Conservation (phyloP, 1,140 invertebrate genomes). For the Eriocheir sinensis region DNA sequence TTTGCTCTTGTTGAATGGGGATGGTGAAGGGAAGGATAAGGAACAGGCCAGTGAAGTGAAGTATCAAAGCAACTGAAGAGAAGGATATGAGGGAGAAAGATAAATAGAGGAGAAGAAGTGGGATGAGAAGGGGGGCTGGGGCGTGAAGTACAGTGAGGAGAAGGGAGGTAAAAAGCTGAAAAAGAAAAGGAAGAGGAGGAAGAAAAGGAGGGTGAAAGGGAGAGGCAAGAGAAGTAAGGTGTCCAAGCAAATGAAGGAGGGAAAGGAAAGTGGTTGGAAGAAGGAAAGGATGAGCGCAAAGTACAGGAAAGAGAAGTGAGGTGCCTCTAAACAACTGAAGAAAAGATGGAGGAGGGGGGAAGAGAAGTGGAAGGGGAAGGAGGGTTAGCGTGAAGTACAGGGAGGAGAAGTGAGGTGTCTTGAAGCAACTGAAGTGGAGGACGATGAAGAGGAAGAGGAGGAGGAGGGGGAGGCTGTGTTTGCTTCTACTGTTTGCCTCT, state of each 20-base stretch:
- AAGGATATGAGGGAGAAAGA: too few relatives aligned
- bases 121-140: background rate
- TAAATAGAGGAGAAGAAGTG: background rate
- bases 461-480: background rate
- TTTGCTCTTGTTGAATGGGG: too few relatives aligned
- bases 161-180: too few relatives aligned
- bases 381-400: too few relatives aligned
- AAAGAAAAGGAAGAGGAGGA: background rate
- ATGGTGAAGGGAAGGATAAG: too few relatives aligned
- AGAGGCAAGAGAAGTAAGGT: background rate
- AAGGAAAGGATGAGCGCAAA: background rate
- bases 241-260: too few relatives aligned
- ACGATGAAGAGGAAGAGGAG: background rate
- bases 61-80: too few relatives aligned
- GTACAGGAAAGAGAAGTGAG: background rate
- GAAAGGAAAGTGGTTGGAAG: background rate
- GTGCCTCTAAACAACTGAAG: background rate
- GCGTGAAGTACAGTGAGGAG: too few relatives aligned
- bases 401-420: background rate
- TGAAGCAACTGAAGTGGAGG: background rate
- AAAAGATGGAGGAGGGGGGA: background rate
- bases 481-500: slow-evolving; percentile 3
- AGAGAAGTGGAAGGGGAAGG: too few relatives aligned
- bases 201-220: background rate
- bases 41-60: too few relatives aligned